Percentiles rank a stretch among this genome's conserved stretches.
Conservation (phyloP, 2,113 vertebrate genomes). For the Rhynchomys soricoides region DNA sequence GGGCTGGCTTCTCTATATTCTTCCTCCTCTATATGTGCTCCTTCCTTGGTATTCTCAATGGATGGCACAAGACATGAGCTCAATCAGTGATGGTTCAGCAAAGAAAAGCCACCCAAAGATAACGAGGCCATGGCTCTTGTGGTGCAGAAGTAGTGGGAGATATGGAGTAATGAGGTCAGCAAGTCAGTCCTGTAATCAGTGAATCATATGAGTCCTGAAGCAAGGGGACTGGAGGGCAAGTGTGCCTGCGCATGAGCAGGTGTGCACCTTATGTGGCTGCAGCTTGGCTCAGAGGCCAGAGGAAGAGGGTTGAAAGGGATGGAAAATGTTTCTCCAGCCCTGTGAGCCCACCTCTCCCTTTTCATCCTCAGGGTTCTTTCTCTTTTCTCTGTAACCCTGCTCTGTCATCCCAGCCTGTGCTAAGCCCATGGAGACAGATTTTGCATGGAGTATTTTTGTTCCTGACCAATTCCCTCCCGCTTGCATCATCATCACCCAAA, state of each 20-base stretch:
- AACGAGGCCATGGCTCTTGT: background rate
- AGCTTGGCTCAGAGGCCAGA: background rate
- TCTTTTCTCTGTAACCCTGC: background rate
- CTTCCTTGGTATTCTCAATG: background rate
- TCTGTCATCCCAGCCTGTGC: background rate
- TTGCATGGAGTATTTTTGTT: background rate
- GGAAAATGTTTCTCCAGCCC: fast-evolving
- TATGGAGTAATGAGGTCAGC: background rate
- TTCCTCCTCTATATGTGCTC: background rate
- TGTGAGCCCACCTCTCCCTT: too few species aligned
- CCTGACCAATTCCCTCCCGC: background rate
- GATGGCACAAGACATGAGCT: background rate
- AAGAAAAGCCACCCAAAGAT: background rate
- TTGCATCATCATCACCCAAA: background rate
- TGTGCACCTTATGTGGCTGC: background rate
- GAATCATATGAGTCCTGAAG: background rate
- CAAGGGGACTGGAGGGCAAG: background rate
- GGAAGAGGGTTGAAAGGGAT: background rate
- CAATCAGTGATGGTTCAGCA: background rate
- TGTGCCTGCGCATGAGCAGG: background rate
- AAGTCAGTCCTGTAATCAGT: background rate
- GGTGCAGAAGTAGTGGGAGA: background rate
- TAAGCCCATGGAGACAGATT: background rate
- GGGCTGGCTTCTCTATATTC: background rate
- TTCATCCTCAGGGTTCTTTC: background rate